Evolutionary conservation across 1,140 invertebrate genomes (phyloP), one percentile per base, ranked within the genome.

Genomic region (Zaprionus camerounensis): DNA sequence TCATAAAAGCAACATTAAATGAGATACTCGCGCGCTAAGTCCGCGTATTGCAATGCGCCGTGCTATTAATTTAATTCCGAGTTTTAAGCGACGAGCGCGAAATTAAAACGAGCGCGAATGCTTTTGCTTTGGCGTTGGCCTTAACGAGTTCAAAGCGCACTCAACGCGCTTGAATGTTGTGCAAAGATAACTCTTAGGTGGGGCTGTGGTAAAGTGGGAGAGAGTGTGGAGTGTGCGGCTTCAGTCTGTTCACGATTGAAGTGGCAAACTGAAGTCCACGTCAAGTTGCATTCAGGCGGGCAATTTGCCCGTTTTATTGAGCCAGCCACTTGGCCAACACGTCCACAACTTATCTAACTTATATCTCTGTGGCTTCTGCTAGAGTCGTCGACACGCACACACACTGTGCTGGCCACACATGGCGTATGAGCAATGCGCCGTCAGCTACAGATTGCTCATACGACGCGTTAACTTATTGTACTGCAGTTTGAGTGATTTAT

Each of bases 11-110:
- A 78, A 76, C 76, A 86, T 78, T 69, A 85, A 85, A 86, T 80
- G 82, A 76, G 75, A 56, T 73, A 62, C 63, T 64, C 46, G 24
- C 38, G 57, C 44, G 57, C 65, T 76, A 76, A 84, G 65, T 70
- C 81, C 61, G 83, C 70, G 83, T 74, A 80, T 78, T 80, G 80
- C 83, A 78, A 69, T 63, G 68, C 51, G 66, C 69, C 62, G 69
- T 36, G 59, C 82, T 81, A 88, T 87, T 87, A 81, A 87, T 87
- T 87, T 84, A 88, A 88, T 87, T 80, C 84, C 67, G 53, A 46
- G 59, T 70, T 63, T 74, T 74, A 46, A 55, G 73, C 55, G 22
- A 44, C n/a, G 11, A 62, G n/a, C 24, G 55, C 76, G 64, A 88
- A 88, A 82, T 76, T 69, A 73, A 77, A 83, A 80, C 78, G 66